These are phyloP conservation scores for Electrona antarctica DNA, from an alignment of 2,113 vertebrate genomes.

Conservation along the genomic window DNA sequence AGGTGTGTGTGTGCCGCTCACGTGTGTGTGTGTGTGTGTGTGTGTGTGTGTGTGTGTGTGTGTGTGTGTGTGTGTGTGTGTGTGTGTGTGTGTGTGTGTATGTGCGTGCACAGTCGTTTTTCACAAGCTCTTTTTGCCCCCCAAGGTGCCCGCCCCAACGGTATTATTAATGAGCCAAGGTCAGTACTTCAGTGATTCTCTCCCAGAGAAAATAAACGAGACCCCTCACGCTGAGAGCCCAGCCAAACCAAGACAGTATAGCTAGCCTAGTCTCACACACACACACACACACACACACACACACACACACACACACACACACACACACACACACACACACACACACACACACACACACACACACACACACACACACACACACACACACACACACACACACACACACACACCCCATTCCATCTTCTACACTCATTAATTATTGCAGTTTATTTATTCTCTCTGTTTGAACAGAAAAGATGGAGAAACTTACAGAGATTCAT, in stretches of 20 bases:
- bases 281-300: slow-evolving; percentile 27
- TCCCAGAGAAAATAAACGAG: slow-evolving; percentile 63
- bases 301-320: not conserved
- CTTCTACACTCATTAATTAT: no score
- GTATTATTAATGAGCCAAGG: slow-evolving; percentile 61
- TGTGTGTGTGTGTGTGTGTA: slow-evolving; percentile 4
- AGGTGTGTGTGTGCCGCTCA: slow-evolving; percentile 1
- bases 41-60: not conserved
- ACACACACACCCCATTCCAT: not conserved
- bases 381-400: not conserved
- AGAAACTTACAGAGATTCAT: no score
- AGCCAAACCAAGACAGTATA: no score
- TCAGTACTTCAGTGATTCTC: slow-evolving; percentile 53
- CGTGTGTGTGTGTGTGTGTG: slow-evolving; percentile 4
- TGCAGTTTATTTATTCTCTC: no score
- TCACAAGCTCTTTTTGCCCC: slow-evolving; percentile 28
- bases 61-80: slow-evolving; percentile 8
- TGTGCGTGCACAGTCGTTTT: slow-evolving; percentile 3
- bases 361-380: not conserved
- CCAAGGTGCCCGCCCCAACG: slow-evolving; percentile 8
- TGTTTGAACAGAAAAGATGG: no score
- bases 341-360: not conserved
- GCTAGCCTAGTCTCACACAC: slow-evolving; percentile 29
- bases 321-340: not conserved
- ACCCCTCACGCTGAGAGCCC: slow-evolving; percentile 33